Percentiles rank a stretch among this genome's conserved stretches.
phyloP scores from a whole-genome alignment of 23 tunicate species.

The Ciona savignyi region DNA sequence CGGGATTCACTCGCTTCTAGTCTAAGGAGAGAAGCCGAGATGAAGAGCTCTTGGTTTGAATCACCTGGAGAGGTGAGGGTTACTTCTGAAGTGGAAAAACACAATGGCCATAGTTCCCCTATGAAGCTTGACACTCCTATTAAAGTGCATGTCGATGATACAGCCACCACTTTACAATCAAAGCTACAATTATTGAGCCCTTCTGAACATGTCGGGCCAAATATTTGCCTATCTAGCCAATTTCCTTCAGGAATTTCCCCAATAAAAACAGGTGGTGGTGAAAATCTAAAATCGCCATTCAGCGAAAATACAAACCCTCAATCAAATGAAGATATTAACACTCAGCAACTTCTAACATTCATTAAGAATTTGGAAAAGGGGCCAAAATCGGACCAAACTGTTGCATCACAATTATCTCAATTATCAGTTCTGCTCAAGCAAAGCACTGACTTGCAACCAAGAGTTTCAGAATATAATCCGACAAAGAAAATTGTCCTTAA shows the following conservation, averaged over 20 bases:
- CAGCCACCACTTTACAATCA: neutral
- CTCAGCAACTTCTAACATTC: slow-evolving; percentile 31
- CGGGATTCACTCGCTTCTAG: slow-evolving; percentile 31
- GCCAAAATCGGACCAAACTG: slow-evolving; percentile 4
- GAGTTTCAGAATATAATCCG: too few relatives aligned
- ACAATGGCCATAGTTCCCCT: neutral
- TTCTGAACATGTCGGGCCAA: too few relatives aligned
- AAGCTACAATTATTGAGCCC: too few relatives aligned
- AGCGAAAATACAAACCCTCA: neutral
- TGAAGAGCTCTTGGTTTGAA: slow-evolving; percentile 20
- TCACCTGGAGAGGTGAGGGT: slow-evolving; percentile 39
- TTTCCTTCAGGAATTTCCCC: slow-evolving; percentile 38
- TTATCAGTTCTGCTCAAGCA: slow-evolving; percentile 24
- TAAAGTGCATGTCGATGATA: neutral
- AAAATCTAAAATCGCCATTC: neutral
- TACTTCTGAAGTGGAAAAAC: too few relatives aligned
- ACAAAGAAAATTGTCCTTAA: too few relatives aligned
- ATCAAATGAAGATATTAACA: slow-evolving; percentile 26
- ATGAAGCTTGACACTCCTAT: neutral
- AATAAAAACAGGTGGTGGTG: slow-evolving; percentile 10
- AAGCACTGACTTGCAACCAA: too few relatives aligned
- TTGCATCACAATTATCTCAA: slow-evolving; percentile 23
- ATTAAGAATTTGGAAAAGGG: slow-evolving; percentile 39
- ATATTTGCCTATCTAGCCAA: slow-evolving; percentile 13
- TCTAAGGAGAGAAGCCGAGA: slow-evolving; percentile 38